Evolutionary conservation across 2,113 vertebrate genomes (phyloP).

Genomic region (Oceanodroma tethys): DNA sequence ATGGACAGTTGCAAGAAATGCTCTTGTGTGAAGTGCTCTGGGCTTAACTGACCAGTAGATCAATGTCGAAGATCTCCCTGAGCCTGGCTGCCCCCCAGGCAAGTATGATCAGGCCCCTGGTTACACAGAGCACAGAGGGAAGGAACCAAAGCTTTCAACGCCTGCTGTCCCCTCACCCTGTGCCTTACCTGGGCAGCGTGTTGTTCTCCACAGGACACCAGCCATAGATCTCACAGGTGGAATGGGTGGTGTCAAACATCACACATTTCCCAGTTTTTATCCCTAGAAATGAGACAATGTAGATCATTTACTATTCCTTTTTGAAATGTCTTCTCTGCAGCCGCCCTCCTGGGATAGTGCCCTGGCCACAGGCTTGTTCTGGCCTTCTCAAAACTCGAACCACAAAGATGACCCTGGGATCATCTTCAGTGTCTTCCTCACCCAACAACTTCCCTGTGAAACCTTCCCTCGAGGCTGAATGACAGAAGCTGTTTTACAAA

Average conservation of each 20-base stretch:
- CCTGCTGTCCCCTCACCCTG: neutral
- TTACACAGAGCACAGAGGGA: neutral
- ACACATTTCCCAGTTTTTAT: constrained; percentile 75
- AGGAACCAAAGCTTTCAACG: rapidly evolving
- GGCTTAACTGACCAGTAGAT: neutral
- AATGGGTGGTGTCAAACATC: constrained; percentile 52
- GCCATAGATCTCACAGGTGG: constrained; percentile 74
- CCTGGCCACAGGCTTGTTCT: neutral
- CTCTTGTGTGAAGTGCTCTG: neutral
- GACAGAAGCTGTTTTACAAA: neutral
- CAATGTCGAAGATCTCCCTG: neutral
- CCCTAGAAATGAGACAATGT: constrained; percentile 51
- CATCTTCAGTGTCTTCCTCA: neutral
- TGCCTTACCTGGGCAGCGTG: constrained; percentile 32
- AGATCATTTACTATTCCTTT: neutral
- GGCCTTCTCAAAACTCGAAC: neutral
- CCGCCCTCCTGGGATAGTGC: neutral
- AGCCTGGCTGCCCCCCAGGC: neutral
- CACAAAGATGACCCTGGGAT: neutral
- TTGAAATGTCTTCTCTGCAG: rapidly evolving
- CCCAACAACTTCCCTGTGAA: neutral
- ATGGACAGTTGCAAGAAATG: neutral
- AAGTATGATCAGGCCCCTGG: neutral
- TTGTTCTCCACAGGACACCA: constrained; percentile 77
- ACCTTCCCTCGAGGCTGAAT: rapidly evolving